Evolutionary conservation across 2,888 invertebrate species (phyloP).

Genomic region (Eucera pruinosa): DNA sequence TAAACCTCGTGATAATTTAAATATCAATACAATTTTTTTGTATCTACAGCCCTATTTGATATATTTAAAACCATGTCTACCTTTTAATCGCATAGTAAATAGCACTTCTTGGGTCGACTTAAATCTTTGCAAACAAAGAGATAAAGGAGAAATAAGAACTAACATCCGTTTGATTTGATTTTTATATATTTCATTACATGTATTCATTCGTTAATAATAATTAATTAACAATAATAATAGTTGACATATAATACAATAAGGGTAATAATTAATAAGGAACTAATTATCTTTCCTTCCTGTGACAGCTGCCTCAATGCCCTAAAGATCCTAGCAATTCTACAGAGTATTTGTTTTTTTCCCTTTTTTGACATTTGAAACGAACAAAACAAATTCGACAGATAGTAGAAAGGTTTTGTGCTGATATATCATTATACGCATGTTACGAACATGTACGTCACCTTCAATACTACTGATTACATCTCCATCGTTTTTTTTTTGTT

Average conservation of each 20-base stretch:
- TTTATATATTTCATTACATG: constrained; percentile 78
- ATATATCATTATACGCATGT: constrained; percentile 30
- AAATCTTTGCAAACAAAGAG: constrained; percentile 1
- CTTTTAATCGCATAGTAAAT: background rate
- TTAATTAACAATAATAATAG: constrained; percentile 80
- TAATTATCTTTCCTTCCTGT: constrained; percentile 82
- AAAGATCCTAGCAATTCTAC: constrained; percentile 82
- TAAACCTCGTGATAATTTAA: background rate
- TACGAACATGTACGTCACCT: constrained; percentile 58
- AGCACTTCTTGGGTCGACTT: background rate
- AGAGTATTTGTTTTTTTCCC: constrained; percentile 73
- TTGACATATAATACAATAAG: constrained; percentile 82
- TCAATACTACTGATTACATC: constrained; percentile 42
- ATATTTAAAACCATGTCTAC: background rate
- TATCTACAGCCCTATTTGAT: background rate
- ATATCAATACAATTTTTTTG: constrained; percentile 1
- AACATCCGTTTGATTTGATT: constrained; percentile 76
- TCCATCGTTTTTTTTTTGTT: constrained; percentile 18
- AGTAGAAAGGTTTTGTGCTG: constrained; percentile 42
- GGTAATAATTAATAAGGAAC: constrained; percentile 81
- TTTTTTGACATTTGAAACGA: constrained; percentile 38
- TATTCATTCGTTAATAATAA: constrained; percentile 78
- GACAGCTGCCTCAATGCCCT: constrained; percentile 85
- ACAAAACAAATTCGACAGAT: constrained; percentile 37
- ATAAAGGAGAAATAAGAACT: constrained; percentile 14